Conservation (phyloP, 2,797 vertebrate genomes). For the Thunnus albacares region DNA sequence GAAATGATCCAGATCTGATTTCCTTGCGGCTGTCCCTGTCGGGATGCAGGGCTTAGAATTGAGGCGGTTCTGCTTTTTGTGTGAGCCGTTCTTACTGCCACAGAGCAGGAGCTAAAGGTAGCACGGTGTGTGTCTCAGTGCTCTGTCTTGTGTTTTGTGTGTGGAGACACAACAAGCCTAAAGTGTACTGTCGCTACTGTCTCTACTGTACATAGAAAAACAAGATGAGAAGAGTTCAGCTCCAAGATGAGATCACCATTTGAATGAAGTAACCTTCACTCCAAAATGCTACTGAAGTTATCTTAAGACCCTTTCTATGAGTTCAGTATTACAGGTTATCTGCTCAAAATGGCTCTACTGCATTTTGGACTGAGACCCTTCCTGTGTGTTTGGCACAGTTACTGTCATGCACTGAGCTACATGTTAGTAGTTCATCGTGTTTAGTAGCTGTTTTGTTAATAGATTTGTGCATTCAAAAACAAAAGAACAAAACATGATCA, state of each 20-base stretch:
- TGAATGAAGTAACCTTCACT: constrained; percentile 6
- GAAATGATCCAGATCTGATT: constrained; percentile 19
- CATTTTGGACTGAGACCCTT: constrained; percentile 46
- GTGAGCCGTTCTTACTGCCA: constrained; percentile 1
- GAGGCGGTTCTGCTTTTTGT: neutral
- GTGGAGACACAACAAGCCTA: constrained; percentile 28
- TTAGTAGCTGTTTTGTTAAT: constrained; percentile 74
- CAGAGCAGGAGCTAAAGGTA: constrained; percentile 5
- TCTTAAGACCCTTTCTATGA: constrained; percentile 37
- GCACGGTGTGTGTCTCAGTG: neutral
- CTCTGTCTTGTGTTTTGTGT: neutral
- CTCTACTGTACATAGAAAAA: constrained; percentile 39
- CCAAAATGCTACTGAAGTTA: constrained; percentile 13
- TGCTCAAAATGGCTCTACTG: constrained; percentile 42
- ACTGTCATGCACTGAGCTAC: constrained; percentile 69
- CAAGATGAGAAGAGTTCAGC: constrained; percentile 31
- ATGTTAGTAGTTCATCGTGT: constrained; percentile 74
- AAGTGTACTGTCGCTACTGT: constrained; percentile 27
- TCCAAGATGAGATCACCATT: constrained; percentile 40
- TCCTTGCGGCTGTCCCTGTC: constrained; percentile 5
- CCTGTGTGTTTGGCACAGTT: constrained; percentile 80
- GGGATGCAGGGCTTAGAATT: neutral
- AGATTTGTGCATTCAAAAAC: constrained; percentile 76
- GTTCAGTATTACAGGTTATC: constrained; percentile 26
- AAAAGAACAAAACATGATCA: constrained; percentile 52